A percentile compares a stretch with the other conserved stretches of the same genome.
Conservation (phyloP, 2,113 vertebrate genomes). For the Pituophis catenifer region DNA sequence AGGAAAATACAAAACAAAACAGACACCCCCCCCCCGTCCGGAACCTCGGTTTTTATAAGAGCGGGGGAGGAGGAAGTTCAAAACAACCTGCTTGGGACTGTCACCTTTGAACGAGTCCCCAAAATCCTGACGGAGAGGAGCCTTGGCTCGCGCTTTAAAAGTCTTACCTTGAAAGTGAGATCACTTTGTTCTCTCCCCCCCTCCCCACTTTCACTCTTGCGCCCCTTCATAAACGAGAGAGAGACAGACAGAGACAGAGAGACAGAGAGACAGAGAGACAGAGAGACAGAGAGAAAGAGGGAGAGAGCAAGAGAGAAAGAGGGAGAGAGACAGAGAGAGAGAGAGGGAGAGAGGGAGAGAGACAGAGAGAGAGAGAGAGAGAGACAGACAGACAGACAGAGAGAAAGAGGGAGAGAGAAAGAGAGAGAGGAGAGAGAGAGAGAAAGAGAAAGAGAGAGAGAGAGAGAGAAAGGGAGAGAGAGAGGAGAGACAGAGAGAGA, state of each 20-base stretch:
- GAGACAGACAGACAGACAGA: no score
- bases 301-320: slow-evolving; percentile 20
- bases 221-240: background rate
- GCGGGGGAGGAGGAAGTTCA: slow-evolving; percentile 32
- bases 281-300: slow-evolving; percentile 31
- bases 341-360: background rate
- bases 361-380: background rate
- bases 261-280: background rate
- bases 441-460: background rate
- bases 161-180: slow-evolving; percentile 65
- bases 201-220: background rate
- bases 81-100: slow-evolving; percentile 68
- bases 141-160: slow-evolving; percentile 6
- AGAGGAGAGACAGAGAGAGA: no score
- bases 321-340: slow-evolving; percentile 35
- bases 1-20: slow-evolving; percentile 17
- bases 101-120: slow-evolving; percentile 68
- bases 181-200: no score
- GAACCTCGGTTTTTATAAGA: slow-evolving; percentile 62
- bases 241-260: no score
- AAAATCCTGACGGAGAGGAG: slow-evolving; percentile 34
- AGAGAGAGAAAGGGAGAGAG: slow-evolving; percentile 33
- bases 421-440: slow-evolving; percentile 5
- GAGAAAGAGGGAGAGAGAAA: slow-evolving; percentile 7
- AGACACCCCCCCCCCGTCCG: background rate